Conservation (phyloP, 2,888 invertebrate genomes). For the Cerastis rubricosa region DNA sequence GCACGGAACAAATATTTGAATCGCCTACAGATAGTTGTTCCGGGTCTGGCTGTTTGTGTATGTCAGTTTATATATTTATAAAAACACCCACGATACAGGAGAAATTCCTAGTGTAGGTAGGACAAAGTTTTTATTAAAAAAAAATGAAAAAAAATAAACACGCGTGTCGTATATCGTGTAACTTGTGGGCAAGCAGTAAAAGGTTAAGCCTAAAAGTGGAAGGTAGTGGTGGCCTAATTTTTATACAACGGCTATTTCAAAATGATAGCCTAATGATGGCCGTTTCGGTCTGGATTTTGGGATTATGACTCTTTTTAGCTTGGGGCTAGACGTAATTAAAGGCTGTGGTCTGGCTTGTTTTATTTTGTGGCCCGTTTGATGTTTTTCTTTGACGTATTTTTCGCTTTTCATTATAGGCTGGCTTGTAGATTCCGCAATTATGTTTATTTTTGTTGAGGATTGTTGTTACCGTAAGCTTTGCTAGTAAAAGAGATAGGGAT, state of each 20-base stretch:
- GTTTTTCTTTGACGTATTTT: conserved; percentile 40
- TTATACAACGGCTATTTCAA: conserved; percentile 23
- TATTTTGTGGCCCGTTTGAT: conserved; percentile 22
- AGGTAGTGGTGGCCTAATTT: conserved; percentile 39
- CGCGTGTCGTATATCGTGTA: background rate
- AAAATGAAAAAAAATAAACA: too few species aligned
- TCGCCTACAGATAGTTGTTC: too few species aligned
- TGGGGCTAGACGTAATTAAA: conserved; percentile 35
- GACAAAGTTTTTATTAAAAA: too few species aligned
- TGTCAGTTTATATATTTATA: too few species aligned
- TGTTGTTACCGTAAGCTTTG: background rate
- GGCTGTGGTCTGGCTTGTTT: background rate
- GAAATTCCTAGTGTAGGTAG: too few species aligned
- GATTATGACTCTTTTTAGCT: conserved; percentile 44
- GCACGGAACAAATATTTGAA: too few species aligned
- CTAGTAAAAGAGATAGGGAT: background rate
- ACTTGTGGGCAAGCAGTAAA: background rate
- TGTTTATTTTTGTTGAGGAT: background rate
- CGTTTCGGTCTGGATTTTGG: conserved; percentile 27
- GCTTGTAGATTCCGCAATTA: background rate
- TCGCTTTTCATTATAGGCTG: conserved; percentile 17
- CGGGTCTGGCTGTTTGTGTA: too few species aligned
- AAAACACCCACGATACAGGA: too few species aligned
- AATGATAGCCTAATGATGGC: conserved; percentile 49
- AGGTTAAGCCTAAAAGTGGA: conserved; percentile 30